Percentiles rank a stretch among this genome's conserved stretches.
phyloP scores from a whole-genome alignment of 2,113 vertebrate genomes.

The Asarcornis scutulata region DNA sequence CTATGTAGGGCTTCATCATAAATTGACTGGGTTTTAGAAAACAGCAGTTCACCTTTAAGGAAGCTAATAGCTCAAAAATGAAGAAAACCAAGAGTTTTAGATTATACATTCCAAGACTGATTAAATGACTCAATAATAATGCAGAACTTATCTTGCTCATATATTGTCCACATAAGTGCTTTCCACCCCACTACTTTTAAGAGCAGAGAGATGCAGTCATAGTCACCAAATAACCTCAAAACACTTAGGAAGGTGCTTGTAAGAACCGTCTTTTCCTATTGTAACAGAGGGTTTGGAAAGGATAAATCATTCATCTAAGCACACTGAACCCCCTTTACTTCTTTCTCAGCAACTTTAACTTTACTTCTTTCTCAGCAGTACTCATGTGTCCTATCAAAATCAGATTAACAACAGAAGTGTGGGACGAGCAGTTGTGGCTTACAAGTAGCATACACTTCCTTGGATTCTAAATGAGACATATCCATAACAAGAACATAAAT shows the following conservation, averaged over 20 bases:
- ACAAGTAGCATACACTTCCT: not conserved
- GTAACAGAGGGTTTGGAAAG: not conserved
- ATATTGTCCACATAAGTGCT: fast-evolving
- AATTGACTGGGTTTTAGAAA: not conserved
- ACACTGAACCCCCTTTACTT: not conserved
- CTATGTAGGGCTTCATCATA: not conserved
- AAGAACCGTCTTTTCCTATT: not conserved
- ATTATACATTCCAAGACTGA: not conserved
- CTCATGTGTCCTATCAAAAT: not conserved
- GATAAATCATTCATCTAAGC: not conserved
- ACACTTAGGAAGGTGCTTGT: not conserved
- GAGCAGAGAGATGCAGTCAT: not conserved
- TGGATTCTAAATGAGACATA: not conserved
- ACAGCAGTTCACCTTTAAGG: not conserved
- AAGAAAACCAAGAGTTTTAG: not conserved
- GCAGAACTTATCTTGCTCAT: not conserved
- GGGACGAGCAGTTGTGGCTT: not conserved
- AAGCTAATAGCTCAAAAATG: not conserved
- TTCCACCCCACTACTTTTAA: not conserved
- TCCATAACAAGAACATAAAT: not conserved
- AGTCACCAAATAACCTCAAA: not conserved
- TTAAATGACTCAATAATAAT: not conserved
- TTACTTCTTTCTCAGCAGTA: not conserved
- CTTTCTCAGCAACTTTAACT: not conserved
- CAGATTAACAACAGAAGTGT: not conserved